Conservation (phyloP, 1,140 invertebrate species). For the Drosophila serrata region DNA sequence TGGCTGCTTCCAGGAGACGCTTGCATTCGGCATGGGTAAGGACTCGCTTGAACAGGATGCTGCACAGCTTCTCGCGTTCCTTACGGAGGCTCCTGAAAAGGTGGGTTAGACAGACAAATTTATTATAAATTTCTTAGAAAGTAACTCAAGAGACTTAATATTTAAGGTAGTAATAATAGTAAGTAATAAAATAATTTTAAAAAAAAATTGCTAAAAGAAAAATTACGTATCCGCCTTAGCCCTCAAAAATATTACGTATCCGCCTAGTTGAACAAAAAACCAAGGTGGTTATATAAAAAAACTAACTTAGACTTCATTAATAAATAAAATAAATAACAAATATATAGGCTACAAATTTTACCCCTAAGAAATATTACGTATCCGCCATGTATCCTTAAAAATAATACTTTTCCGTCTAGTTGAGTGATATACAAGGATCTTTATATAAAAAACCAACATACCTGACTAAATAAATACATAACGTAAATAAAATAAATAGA, state of each 20-base stretch:
- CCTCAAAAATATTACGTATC: neutral
- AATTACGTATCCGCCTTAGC: neutral
- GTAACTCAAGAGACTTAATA: neutral
- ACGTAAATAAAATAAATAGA: too few species aligned
- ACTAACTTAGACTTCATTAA: too few species aligned
- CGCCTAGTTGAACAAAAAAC: neutral
- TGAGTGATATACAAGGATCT: too few species aligned
- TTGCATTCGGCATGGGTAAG: conserved; percentile 88
- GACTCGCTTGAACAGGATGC: conserved; percentile 88
- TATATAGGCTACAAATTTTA: too few species aligned
- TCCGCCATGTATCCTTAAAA: too few species aligned
- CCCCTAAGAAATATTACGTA: too few species aligned
- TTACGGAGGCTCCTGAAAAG: conserved; percentile 88
- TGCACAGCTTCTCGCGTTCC: conserved; percentile 89
- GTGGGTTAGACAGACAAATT: neutral
- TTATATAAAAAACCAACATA: too few species aligned
- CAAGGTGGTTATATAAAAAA: too few species aligned
- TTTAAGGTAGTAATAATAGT: too few species aligned
- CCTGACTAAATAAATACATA: too few species aligned
- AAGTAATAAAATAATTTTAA: neutral
- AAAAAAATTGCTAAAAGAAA: neutral
- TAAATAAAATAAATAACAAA: too few species aligned
- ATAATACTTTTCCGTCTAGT: too few species aligned
- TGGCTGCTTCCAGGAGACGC: conserved; percentile 85
- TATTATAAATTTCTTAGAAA: neutral